A percentile compares a stretch with the other conserved stretches of the same genome.
phyloP scores from a whole-genome alignment of 2,113 vertebrate species.

The Halcyon malimbica region DNA sequence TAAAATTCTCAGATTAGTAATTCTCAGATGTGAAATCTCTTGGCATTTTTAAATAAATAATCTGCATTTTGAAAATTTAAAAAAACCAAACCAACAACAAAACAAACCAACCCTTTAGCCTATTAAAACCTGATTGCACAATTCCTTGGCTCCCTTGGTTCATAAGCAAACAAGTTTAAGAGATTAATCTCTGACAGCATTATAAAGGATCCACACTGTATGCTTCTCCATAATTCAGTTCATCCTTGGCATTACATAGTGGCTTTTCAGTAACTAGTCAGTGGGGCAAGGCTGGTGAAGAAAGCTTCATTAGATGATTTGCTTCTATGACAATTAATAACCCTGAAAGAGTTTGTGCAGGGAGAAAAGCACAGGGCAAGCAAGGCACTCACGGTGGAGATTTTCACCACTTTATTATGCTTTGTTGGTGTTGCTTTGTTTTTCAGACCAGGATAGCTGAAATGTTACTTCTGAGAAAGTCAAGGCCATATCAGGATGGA shows the following conservation, averaged over 20 bases:
- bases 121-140: neutral
- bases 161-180: neutral
- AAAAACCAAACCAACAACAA: too few relatives aligned
- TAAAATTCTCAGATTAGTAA: neutral
- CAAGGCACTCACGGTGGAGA: neutral
- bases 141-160: neutral
- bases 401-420: neutral
- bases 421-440: neutral
- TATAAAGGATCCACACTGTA: neutral
- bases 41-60: neutral
- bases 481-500: conserved; percentile 5
- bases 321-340: neutral
- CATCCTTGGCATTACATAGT: neutral
- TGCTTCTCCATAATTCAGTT: neutral
- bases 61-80: neutral
- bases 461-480: neutral
- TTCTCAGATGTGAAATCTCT: neutral
- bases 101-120: neutral
- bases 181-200: neutral
- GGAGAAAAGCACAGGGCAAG: neutral
- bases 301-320: conserved; percentile 17
- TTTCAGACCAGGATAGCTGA: neutral
- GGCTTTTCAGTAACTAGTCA: neutral
- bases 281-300: neutral
- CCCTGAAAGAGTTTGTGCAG: neutral